A percentile compares a stretch with the other conserved stretches of the same genome.
Evolutionary conservation across 2,797 vertebrate species (phyloP).

Genomic region (Adelosebastes latens): DNA sequence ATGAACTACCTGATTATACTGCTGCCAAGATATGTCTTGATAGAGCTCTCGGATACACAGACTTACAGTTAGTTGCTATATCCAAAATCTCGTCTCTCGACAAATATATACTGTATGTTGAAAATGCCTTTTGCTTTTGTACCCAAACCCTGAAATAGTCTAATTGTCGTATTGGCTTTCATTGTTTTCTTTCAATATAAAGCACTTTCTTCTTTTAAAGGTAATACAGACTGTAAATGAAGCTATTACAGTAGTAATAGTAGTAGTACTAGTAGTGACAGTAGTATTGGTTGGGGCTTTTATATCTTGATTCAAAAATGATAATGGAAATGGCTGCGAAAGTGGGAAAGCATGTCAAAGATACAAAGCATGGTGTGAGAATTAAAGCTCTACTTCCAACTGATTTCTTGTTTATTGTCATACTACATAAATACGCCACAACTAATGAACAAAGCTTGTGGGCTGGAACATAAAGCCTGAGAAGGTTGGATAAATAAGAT

Average conservation of each 20-base stretch:
- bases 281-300: not conserved
- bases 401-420: not conserved
- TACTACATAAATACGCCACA: not conserved
- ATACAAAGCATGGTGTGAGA: not conserved
- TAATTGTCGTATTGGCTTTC: not conserved
- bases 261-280: not conserved
- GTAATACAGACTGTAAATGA: not conserved
- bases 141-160: not conserved
- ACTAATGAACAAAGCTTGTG: not conserved
- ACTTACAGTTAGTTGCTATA: not conserved
- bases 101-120: not conserved
- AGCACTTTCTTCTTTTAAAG: not conserved
- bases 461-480: not conserved
- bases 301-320: not conserved
- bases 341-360: not conserved
- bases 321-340: not conserved
- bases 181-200: not conserved
- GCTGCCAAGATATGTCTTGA: not conserved
- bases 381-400: not conserved
- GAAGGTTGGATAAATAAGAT: slow-evolving; percentile 4
- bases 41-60: not conserved
- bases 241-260: not conserved
- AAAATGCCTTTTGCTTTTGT: not conserved
- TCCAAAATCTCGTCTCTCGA: not conserved
- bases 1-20: not conserved